Percentiles rank a stretch among this genome's conserved stretches.
These are phyloP conservation scores for Listronotus bonariensis DNA, from an alignment of 1,140 invertebrate genomes.

Conservation along the genomic window DNA sequence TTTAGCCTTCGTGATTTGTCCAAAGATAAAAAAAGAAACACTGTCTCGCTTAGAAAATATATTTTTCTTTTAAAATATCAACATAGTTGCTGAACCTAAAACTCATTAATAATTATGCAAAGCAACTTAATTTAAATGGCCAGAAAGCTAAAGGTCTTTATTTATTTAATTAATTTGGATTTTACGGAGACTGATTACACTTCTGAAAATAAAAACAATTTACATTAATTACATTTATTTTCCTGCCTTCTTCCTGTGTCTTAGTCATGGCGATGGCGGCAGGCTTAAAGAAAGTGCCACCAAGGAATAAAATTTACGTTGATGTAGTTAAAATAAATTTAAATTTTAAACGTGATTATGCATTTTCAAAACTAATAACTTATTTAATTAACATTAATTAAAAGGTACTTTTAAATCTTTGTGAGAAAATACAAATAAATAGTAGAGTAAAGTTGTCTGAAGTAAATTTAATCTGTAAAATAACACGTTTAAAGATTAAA, in stretches of 20 bases:
- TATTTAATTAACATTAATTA: slow-evolving; percentile 1
- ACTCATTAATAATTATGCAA: slow-evolving; percentile 19
- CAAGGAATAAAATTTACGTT: slow-evolving; percentile 7
- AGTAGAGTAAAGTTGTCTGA: too few relatives aligned
- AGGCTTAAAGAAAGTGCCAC: slow-evolving; percentile 6
- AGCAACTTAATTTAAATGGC: slow-evolving; percentile 10
- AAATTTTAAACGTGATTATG: slow-evolving; percentile 13
- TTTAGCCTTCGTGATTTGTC: too few relatives aligned
- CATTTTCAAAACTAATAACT: slow-evolving; percentile 2
- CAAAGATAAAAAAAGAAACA: too few relatives aligned
- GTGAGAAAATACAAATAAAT: not conserved
- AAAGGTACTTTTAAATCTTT: not conserved
- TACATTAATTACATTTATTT: slow-evolving; percentile 18
- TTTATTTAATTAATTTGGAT: slow-evolving; percentile 17
- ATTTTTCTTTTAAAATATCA: not conserved
- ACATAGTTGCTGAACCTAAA: not conserved
- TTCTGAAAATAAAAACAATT: slow-evolving; percentile 15
- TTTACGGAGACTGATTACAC: slow-evolving; percentile 10
- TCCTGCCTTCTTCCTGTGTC: slow-evolving; percentile 1
- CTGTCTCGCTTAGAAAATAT: too few relatives aligned
- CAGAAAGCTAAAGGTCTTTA: slow-evolving; percentile 5
- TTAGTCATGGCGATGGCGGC: slow-evolving; percentile 6
- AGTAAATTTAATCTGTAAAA: too few relatives aligned
- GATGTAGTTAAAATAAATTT: slow-evolving; percentile 6
- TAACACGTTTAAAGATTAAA: too few relatives aligned